Percentiles rank a stretch among this genome's conserved stretches.
phyloP scores from a whole-genome alignment of 2,888 invertebrate species.

The Aromia moschata region DNA sequence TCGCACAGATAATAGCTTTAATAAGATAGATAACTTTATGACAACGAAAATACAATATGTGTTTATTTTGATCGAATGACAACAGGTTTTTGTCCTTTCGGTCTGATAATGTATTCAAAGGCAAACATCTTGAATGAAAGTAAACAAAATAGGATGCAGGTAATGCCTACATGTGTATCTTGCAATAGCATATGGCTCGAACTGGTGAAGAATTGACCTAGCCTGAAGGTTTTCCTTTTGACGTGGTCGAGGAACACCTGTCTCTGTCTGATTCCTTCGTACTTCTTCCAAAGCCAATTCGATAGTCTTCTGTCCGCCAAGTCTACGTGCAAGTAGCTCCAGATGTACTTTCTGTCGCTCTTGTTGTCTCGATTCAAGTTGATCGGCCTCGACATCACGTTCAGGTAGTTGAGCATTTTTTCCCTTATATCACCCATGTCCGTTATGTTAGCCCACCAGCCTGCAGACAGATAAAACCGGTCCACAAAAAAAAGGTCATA shows the following conservation, averaged over 20 bases:
- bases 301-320: conserved; percentile 89
- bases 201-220: conserved; percentile 44
- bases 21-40: no score
- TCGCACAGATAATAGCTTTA: no score
- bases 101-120: no score
- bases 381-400: conserved; percentile 94
- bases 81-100: no score
- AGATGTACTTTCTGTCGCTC: conserved; percentile 80
- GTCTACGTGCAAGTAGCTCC: conserved; percentile 98
- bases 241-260: conserved; percentile 73
- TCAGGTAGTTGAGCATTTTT: conserved; percentile 91
- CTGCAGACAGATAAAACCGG: conserved; percentile 66
- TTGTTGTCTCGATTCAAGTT: conserved; percentile 80
- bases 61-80: no score
- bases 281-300: conserved; percentile 89
- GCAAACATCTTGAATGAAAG: no score
- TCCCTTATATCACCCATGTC: conserved; percentile 96
- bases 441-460: conserved; percentile 94
- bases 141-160: no score
- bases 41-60: no score
- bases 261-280: conserved; percentile 82
- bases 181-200: conserved; percentile 48
- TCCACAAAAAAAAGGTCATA: no score
- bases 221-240: conserved; percentile 62
- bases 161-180: conserved; percentile 49